A percentile compares a stretch with the other conserved stretches of the same genome.
These are phyloP conservation scores for Euphysa ruthae DNA, from an alignment of 30 jellyfish, hydroid and myxozoan species.

Conservation along the genomic window DNA sequence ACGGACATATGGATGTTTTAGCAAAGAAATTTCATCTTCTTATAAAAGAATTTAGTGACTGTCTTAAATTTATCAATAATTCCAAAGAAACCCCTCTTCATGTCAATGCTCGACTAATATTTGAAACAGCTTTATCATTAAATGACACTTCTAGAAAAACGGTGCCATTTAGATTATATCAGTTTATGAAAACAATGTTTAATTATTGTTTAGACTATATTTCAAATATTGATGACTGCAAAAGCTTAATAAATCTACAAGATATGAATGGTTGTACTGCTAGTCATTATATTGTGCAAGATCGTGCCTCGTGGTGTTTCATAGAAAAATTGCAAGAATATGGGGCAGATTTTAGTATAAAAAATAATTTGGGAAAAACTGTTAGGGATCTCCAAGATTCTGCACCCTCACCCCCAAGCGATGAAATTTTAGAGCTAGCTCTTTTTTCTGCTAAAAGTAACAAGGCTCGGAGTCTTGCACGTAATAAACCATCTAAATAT, in stretches of 20 bases:
- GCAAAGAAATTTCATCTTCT: slow-evolving; percentile 4
- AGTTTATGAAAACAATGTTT: slow-evolving; percentile 11
- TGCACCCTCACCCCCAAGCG: slow-evolving; percentile 26
- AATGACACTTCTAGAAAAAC: not conserved
- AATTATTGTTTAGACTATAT: slow-evolving; percentile 3
- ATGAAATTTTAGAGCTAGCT: slow-evolving; percentile 22
- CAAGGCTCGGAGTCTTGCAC: not conserved
- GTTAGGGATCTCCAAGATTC: not conserved
- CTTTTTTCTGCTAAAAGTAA: slow-evolving; percentile 25
- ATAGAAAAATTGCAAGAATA: not conserved
- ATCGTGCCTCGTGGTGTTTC: not conserved
- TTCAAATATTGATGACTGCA: not conserved
- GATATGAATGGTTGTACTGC: slow-evolving; percentile 2
- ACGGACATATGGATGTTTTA: slow-evolving; percentile 28
- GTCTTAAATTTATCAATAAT: not conserved
- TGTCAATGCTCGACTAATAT: not conserved
- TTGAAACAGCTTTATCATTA: not conserved
- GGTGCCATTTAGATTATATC: slow-evolving; percentile 23
- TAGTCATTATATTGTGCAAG: slow-evolving; percentile 14
- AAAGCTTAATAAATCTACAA: not conserved
- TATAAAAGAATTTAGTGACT: slow-evolving; percentile 1
- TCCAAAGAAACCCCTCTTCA: slow-evolving; percentile 8
- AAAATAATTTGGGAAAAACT: not conserved
- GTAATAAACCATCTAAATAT: slow-evolving; percentile 1
- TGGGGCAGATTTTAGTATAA: slow-evolving; percentile 6